Evolutionary conservation across 2,888 invertebrate genomes (phyloP).

Genomic region (Xestia xanthographa): DNA sequence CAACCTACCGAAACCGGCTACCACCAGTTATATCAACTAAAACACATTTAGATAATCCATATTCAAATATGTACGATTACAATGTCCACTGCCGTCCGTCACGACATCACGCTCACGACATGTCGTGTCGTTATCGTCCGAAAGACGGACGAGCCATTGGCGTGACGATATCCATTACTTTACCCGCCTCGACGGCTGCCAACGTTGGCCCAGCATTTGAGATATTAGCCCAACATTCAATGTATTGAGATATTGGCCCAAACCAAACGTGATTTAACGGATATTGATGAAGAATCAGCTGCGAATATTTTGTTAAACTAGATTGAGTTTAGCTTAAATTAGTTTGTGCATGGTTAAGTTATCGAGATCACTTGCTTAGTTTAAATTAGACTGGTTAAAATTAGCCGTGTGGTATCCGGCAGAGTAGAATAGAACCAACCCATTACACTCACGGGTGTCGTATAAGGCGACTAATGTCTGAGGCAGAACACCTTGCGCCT

Average conservation of each 20-base stretch:
- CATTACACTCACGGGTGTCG: too few species aligned
- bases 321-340: constrained; percentile 45
- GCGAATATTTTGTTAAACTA: constrained; percentile 43
- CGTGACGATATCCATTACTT: constrained; percentile 75
- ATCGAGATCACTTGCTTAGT: neutral
- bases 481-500: too few species aligned
- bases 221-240: constrained; percentile 67
- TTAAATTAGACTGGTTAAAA: neutral
- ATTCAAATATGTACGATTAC: constrained; percentile 42
- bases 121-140: constrained; percentile 54
- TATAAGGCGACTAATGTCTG: too few species aligned
- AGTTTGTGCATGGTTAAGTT: constrained; percentile 13
- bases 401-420: too few species aligned
- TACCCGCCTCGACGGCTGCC: constrained; percentile 43
- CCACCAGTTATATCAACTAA: neutral
- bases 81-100: constrained; percentile 61
- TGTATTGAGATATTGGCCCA: constrained; percentile 72
- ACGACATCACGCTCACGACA: constrained; percentile 28
- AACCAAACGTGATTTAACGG: constrained; percentile 68
- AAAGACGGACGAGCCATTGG: constrained; percentile 65
- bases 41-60: constrained; percentile 29
- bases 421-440: too few species aligned
- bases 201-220: constrained; percentile 65
- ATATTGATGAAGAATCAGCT: constrained; percentile 57
- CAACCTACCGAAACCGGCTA: too few species aligned